A percentile compares a stretch with the other conserved stretches of the same genome.
Evolutionary conservation across 2,113 vertebrate species (phyloP).

Genomic region (Micronycteris hirsuta): DNA sequence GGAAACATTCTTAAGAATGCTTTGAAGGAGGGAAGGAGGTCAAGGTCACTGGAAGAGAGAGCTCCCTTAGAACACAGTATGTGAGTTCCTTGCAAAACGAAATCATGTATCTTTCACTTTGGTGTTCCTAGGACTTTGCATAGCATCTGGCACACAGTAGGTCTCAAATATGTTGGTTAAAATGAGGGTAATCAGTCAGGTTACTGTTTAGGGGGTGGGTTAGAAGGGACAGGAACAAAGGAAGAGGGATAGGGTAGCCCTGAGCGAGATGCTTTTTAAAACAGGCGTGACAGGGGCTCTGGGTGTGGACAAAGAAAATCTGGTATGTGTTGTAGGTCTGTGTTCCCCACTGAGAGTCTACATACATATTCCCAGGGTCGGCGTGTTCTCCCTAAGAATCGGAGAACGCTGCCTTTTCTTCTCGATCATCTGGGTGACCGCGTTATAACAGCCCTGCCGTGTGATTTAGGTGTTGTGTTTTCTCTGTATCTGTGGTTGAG

Average conservation of each 20-base stretch:
- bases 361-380: not conserved
- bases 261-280: not conserved
- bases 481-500: conserved; percentile 38
- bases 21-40: not conserved
- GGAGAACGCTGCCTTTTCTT: not conserved
- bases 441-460: not conserved
- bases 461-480: not conserved
- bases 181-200: not conserved
- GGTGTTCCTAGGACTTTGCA: not conserved
- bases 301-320: not conserved
- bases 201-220: not conserved
- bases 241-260: not conserved
- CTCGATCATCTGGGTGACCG: not conserved
- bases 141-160: not conserved
- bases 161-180: not conserved
- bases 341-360: not conserved
- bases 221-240: not conserved
- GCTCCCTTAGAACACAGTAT: not conserved
- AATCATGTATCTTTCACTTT: not conserved
- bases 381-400: not conserved
- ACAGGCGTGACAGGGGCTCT: no score
- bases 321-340: not conserved
- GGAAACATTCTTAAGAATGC: not conserved
- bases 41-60: not conserved
- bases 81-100: not conserved